Evolutionary conservation across 2,113 vertebrate species (phyloP).

Genomic region (Epinephelus lanceolatus): DNA sequence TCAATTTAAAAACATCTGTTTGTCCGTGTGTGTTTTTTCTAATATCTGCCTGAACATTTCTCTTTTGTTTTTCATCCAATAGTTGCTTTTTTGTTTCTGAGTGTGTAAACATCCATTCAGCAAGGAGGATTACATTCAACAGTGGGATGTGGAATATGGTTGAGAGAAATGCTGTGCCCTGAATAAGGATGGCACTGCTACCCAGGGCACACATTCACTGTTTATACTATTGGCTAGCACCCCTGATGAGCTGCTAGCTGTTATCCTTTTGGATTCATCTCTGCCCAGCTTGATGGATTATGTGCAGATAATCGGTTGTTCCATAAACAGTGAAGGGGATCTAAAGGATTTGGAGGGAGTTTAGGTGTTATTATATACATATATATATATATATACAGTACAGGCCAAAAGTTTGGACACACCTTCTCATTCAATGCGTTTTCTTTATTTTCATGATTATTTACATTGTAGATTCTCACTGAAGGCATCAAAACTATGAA

Average conservation of each 20-base stretch:
- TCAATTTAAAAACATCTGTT: constrained; percentile 35
- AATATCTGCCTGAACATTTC: constrained; percentile 9
- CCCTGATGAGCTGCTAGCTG: constrained; percentile 1
- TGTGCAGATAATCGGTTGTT: constrained; percentile 1
- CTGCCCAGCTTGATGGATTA: constrained; percentile 11
- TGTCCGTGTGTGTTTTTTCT: constrained; percentile 7
- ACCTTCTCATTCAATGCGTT: no score
- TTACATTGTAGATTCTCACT: no score
- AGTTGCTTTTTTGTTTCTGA: background rate
- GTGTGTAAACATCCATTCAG: constrained; percentile 9
- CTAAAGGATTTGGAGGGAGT: background rate
- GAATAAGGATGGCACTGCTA: constrained; percentile 46
- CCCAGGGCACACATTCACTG: background rate
- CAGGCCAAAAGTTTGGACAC: no score
- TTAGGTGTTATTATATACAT: background rate
- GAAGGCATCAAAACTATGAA: no score
- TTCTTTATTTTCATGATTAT: no score
- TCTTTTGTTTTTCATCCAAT: constrained; percentile 21
- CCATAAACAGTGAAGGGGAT: constrained; percentile 3
- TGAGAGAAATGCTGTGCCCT: constrained; percentile 21
- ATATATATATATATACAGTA: no score
- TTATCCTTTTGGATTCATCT: constrained; percentile 1
- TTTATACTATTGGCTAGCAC: constrained; percentile 1
- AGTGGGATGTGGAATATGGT: constrained; percentile 17
- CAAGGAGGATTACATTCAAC: background rate